Evolutionary conservation across 2,888 invertebrate species (phyloP), one percentile per base, ranked within the genome.

Genomic region (Oegoconia quadripuncta): DNA sequence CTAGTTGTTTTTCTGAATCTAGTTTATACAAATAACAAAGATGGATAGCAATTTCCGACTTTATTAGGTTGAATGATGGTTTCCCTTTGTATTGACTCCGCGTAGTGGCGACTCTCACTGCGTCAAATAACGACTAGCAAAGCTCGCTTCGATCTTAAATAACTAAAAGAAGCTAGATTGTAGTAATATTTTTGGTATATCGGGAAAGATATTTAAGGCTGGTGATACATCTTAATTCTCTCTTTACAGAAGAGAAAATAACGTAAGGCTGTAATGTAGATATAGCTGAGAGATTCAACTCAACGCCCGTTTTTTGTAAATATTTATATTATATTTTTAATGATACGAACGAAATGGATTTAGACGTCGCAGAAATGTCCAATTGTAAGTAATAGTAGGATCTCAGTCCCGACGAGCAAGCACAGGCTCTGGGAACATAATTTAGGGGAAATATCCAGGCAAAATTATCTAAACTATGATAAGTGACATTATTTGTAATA

Each of bases 181-280:
- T 33, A 35, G 32, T 55, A 51, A 59, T 57, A 54, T 57, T 55
- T 55, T 58, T 58, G 52, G 51, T 57, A 63, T 52, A 54, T 57
- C 55, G 52, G 50, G 49, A 47, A 60, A 61, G 62, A 63, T 57
- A 48, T 64, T 59, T 72, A 81, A 83, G 83, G 80, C 81, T 82
- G 83, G 81, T 83, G 82, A 82, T 80, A 74, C 65, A 66, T 65
- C 66, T 75, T 69, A 73, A 66, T 72, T 59, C 54, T 51, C 51
- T 53, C 46, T 36, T 40, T 44, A 49, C 46, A 44, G 48, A 50
- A 46, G 37, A 48, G 50, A 52, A 64, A 64, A 63, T 65, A 52
- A 51, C 46, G 46, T 71, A 74, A 76, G 77, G 69, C 68, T 73
- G 66, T 68, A 67, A 64, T 50, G 52, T 64, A 65, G 59, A 47